Percentiles rank a stretch among this genome's conserved stretches.
These are phyloP conservation scores for Drosophila rufa DNA, from an alignment of 1,140 invertebrate genomes.

Conservation along the genomic window DNA sequence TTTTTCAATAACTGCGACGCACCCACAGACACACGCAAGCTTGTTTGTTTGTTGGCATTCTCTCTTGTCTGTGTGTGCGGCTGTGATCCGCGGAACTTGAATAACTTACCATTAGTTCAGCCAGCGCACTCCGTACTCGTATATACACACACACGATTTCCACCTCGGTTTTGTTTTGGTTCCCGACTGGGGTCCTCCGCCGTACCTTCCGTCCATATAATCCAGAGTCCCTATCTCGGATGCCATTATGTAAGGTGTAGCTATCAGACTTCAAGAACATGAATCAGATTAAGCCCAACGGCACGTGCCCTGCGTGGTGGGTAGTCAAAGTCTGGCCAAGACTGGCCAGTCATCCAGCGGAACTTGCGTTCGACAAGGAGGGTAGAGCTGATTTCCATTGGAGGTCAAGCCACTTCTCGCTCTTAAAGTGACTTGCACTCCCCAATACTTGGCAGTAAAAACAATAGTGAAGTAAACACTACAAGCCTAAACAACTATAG, in stretches of 20 bases:
- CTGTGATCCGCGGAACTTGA: constrained; percentile 23
- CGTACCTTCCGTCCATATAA: background rate
- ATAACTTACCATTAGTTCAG: background rate
- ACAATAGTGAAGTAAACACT: background rate
- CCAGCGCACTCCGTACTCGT: background rate
- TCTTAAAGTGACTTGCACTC: constrained; percentile 2
- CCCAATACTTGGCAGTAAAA: background rate
- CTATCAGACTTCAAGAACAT: constrained; percentile 17
- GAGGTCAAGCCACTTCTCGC: constrained; percentile 14
- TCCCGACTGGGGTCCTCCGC: background rate
- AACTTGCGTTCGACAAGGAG: constrained; percentile 1
- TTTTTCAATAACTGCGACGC: constrained; percentile 52
- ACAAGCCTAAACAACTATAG: background rate
- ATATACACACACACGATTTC: constrained; percentile 9
- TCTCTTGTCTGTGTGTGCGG: background rate
- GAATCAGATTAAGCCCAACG: constrained; percentile 28
- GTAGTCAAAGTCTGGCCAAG: constrained; percentile 24
- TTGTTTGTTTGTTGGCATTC: constrained; percentile 39
- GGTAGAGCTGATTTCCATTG: background rate
- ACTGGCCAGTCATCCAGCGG: constrained; percentile 26
- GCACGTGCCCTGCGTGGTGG: constrained; percentile 18
- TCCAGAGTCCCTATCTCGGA: constrained; percentile 5
- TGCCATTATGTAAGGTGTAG: constrained; percentile 24
- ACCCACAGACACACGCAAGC: constrained; percentile 27
- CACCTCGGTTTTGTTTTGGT: constrained; percentile 26